phyloP scores from a whole-genome alignment of 2,797 vertebrate genomes.

The Sebastes hubbsi region DNA sequence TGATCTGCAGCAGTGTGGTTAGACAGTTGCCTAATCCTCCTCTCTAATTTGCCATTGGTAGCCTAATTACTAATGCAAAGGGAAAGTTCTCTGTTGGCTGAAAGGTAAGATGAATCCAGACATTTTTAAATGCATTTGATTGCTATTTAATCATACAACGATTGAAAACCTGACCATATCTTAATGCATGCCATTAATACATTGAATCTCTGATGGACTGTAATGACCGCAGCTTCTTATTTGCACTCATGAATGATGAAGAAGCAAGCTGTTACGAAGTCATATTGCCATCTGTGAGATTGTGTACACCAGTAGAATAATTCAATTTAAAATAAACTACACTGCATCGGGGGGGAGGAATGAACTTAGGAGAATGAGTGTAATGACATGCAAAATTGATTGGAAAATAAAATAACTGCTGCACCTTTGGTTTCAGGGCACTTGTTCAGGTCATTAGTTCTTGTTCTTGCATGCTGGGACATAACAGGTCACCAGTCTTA shows the following conservation, averaged over 20 bases:
- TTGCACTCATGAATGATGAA: background rate
- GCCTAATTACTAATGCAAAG: slow-evolving; percentile 37
- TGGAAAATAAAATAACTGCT: slow-evolving; percentile 8
- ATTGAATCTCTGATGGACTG: background rate
- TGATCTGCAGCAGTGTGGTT: slow-evolving; percentile 8
- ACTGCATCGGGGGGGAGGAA: background rate
- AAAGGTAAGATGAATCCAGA: background rate
- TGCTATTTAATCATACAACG: background rate
- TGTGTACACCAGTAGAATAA: background rate
- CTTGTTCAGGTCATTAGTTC: slow-evolving; percentile 5
- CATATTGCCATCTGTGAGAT: background rate
- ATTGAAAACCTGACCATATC: background rate
- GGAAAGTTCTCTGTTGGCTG: slow-evolving; percentile 18
- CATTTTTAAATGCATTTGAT: background rate
- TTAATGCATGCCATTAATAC: background rate
- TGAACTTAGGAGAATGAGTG: background rate
- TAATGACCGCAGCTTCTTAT: background rate
- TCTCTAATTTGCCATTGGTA: slow-evolving; percentile 42
- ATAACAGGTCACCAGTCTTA: background rate
- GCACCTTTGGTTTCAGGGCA: slow-evolving; percentile 24
- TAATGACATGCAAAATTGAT: slow-evolving; percentile 23
- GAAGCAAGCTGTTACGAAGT: background rate
- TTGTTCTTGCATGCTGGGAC: slow-evolving; percentile 1
- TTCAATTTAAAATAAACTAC: background rate
- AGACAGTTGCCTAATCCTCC: slow-evolving; percentile 9